Conservation (phyloP, 2,888 invertebrate species). For the Dermolepida albohirtum region DNA sequence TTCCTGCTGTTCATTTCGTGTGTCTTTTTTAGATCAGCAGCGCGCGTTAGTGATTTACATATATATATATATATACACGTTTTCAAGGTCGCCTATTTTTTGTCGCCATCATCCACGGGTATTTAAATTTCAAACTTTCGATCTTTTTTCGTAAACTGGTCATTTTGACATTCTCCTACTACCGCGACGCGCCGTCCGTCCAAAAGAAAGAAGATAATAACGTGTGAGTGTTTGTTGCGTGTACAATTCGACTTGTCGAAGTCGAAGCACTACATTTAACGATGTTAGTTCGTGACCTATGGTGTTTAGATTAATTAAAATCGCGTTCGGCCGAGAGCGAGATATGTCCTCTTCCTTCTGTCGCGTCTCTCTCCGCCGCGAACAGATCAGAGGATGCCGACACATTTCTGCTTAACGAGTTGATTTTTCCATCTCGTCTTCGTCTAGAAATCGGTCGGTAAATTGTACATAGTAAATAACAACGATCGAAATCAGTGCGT, state of each 20-base stretch:
- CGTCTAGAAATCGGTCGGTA: neutral
- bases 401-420: slow-evolving; percentile 12
- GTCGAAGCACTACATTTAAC: neutral
- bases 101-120: neutral
- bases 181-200: neutral
- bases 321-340: neutral
- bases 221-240: too few relatives aligned
- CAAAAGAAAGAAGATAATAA: neutral
- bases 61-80: too few relatives aligned
- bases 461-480: slow-evolving; percentile 6
- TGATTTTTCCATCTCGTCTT: slow-evolving; percentile 3
- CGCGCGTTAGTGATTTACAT: too few relatives aligned
- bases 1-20: too few relatives aligned
- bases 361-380: neutral
- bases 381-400: slow-evolving; percentile 10
- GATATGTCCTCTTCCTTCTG: neutral
- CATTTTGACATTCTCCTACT: slow-evolving; percentile 19
- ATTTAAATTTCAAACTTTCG: slow-evolving; percentile 31
- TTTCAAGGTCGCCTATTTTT: too few relatives aligned
- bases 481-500: neutral
- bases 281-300: slow-evolving; percentile 8
- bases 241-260: too few relatives aligned
- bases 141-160: slow-evolving; percentile 4
- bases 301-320: slow-evolving; percentile 25
- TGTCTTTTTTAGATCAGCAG: too few relatives aligned